Base-by-base conservation (phyloP, 2,797 vertebrate genomes). In the Argentina silus region DNA sequence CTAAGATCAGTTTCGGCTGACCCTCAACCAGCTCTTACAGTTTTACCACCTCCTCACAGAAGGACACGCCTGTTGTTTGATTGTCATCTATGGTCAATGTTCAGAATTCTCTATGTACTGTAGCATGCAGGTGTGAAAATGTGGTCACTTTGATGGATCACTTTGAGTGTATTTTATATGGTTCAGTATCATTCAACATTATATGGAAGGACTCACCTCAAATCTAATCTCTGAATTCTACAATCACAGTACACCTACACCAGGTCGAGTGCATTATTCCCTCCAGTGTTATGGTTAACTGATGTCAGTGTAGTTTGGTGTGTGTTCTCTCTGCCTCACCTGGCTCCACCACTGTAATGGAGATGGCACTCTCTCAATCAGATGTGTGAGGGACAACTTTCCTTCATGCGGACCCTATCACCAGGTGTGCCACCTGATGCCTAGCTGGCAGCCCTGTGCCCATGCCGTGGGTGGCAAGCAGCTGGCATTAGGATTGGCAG, bases 11-110 rank as follows among this genome's bases (percentile, higher is more conserved):
- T 81, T 82, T 82, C 74, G 71, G 75, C 83, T 82, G 86, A 83
- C 70, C 78, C 36, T 0, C 55, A 71, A 81, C 76, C 67, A 67
- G 86, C 79, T 67, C 43, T 73, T 3, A 74, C 66, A 64, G 56
- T 82, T 84, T 81, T 79, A 68, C 81, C 48, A 83, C 79, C 77
- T 77, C 76, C 84, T 85, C 78, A 84, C 67, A 80, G 81, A 83
- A 81, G 78, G 80, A 84, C 79, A 74, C 47, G 72, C 68, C 63
- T 43, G 63, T 80, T 85, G 87, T 36, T 1, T 51, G 50, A 51
- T 11, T 12, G 50, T 51, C 7, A 10, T 51, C 50, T 51, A 3
- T 51, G 7, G 7, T 36, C 27, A 36, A 36, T 36, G 27, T 4
- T 36, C 27, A 36, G 27, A 4, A 36, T 36, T 36, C 27, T 4